phyloP scores from a whole-genome alignment of 2,113 vertebrate species.

The Notarius quadriscutis region DNA sequence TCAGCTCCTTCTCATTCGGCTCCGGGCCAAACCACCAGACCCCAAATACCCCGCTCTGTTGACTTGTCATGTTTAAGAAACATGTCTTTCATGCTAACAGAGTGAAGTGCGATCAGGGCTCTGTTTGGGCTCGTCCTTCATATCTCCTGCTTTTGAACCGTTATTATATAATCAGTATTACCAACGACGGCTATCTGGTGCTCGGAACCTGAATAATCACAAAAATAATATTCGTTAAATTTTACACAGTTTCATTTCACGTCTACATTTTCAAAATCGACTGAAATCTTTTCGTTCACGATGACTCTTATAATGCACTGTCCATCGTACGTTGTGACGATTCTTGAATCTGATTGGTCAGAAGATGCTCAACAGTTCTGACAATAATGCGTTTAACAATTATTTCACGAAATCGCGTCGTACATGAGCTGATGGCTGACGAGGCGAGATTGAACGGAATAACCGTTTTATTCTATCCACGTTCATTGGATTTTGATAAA shows the following conservation, averaged over 20 bases:
- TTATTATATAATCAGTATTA: neutral
- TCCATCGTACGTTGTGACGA: neutral
- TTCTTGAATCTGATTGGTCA: neutral
- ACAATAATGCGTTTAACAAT: no score
- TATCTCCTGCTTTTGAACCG: neutral
- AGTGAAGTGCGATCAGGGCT: neutral
- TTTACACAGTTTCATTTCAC: neutral
- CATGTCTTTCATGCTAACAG: constrained; percentile 1
- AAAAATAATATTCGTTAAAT: neutral
- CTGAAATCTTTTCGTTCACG: neutral
- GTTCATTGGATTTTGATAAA: no score
- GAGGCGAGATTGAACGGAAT: no score
- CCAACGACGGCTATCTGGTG: neutral
- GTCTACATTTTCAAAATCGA: neutral
- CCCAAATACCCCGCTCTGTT: constrained; percentile 10
- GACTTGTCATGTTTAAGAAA: constrained; percentile 3
- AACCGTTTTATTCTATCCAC: no score
- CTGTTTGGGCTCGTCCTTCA: neutral
- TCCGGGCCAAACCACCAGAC: constrained; percentile 28
- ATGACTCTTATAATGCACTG: no score
- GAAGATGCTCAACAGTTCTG: neutral
- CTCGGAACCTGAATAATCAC: neutral
- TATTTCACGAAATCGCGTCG: no score
- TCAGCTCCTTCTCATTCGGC: constrained; percentile 19
- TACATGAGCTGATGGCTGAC: no score